Base-by-base conservation (phyloP, 2,113 vertebrate species). In the Ctenomys sociabilis region DNA sequence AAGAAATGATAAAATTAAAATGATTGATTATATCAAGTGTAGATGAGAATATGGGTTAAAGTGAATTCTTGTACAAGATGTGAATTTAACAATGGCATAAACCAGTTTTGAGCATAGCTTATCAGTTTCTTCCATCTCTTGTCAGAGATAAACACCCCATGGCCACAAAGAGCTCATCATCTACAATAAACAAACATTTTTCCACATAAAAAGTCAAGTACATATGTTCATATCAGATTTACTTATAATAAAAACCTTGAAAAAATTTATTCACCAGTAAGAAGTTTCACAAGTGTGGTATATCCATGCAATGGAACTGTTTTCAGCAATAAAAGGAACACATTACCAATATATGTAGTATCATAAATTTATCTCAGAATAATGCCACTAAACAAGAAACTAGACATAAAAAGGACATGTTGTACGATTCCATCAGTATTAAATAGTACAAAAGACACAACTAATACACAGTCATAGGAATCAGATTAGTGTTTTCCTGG, bases 281-380 rank as follows among this genome's bases (percentile, higher is more conserved):
- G 21, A 28, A 61, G 70, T 14, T 19, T 37, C 32, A 61, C 1
- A 37, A 43, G 68, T n/a, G 6, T 63, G 30, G 3, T 37, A 75
- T 30, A 19, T 37, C 12, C 24, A 2, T 17, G 28, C 14, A 77
- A 32, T 1, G 19, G n/a, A 59, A 32, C 30, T n/a, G 9, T 43
- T 43, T 6, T n/a, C 49, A 96, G 7, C 12, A n/a, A 63, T 40
- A 35, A 61, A 70, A 61, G 3, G 11, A 49, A n/a, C 11, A 75
- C 6, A 52, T 66, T 24, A 6, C 4, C 2, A 26, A 3, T 40
- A 28, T 30, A 3, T 3, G 12, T 17, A 66, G 21, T 5, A 9
- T 12, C 35, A 16, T 3, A 0, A 9, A 61, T n/a, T 7, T 59
- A n/a, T 43, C 40, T 49, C 49, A 35, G 54, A 43, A 54, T 70